Evolutionary conservation across 2,888 invertebrate genomes (phyloP).

Genomic region (Osmoderma eremita): DNA sequence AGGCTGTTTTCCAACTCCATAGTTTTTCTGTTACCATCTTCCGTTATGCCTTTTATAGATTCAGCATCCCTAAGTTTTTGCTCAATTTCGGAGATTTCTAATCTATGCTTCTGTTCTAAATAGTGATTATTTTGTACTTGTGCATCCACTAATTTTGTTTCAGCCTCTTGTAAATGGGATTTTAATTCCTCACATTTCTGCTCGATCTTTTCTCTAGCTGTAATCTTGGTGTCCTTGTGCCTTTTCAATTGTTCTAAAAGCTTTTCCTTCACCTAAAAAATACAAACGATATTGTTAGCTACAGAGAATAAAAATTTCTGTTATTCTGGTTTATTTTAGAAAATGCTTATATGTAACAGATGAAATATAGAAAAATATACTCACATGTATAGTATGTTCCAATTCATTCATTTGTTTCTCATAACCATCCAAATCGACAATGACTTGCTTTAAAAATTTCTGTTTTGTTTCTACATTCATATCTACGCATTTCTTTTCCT

Average conservation of each 20-base stretch:
- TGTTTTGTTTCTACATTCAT: constrained; percentile 55
- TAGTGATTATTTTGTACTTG: constrained; percentile 60
- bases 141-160: constrained; percentile 68
- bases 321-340: neutral
- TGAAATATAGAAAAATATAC: neutral
- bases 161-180: constrained; percentile 69
- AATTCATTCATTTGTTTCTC: constrained; percentile 59
- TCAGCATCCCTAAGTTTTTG: constrained; percentile 62
- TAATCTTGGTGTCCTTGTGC: constrained; percentile 68
- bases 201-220: constrained; percentile 70
- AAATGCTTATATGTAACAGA: no score
- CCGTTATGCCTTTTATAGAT: constrained; percentile 65
- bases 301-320: neutral
- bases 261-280: constrained; percentile 69
- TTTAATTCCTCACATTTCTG: constrained; percentile 72
- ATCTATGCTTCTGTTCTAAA: constrained; percentile 57
- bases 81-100: constrained; percentile 62
- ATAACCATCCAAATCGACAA: constrained; percentile 51
- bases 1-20: constrained; percentile 78
- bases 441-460: constrained; percentile 58
- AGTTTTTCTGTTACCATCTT: constrained; percentile 73
- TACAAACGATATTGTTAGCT: neutral
- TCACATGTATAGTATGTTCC: constrained; percentile 41
- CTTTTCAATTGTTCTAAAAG: constrained; percentile 75
- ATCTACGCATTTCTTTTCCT: constrained; percentile 46